Evolutionary conservation across 2,113 vertebrate species (phyloP).

Genomic region (Oncorhynchus tshawytscha): DNA sequence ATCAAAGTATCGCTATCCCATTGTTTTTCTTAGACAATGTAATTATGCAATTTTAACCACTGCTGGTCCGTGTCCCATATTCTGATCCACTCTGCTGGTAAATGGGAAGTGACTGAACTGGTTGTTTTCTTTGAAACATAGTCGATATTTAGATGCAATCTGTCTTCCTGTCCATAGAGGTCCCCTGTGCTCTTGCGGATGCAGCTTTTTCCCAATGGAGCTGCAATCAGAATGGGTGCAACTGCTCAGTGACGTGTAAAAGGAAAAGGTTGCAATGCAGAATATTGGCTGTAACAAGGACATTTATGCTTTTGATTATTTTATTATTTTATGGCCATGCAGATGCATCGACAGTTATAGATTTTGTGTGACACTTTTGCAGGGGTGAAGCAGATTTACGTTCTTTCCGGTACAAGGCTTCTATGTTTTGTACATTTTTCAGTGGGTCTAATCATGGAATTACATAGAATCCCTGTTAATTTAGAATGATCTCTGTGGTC

Average conservation of each 20-base stretch:
- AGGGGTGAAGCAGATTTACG: no score
- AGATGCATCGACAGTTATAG: background rate
- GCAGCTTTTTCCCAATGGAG: background rate
- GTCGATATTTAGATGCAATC: constrained; percentile 30
- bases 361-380: background rate
- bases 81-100: no score
- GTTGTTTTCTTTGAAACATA: background rate
- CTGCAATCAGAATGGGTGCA: background rate
- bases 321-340: no score
- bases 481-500: no score
- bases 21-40: background rate
- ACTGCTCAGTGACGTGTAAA: background rate
- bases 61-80: background rate
- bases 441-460: no score
- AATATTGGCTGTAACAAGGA: no score
- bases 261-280: background rate
- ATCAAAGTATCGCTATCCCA: background rate
- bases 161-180: constrained; percentile 52
- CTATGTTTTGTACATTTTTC: no score
- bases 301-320: no score
- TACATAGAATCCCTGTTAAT: no score
- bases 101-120: background rate
- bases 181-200: constrained; percentile 36
- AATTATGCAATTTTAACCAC: background rate
- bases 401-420: no score